Evolutionary conservation across 2,113 vertebrate species (phyloP).

Genomic region (Festucalex cinctus): DNA sequence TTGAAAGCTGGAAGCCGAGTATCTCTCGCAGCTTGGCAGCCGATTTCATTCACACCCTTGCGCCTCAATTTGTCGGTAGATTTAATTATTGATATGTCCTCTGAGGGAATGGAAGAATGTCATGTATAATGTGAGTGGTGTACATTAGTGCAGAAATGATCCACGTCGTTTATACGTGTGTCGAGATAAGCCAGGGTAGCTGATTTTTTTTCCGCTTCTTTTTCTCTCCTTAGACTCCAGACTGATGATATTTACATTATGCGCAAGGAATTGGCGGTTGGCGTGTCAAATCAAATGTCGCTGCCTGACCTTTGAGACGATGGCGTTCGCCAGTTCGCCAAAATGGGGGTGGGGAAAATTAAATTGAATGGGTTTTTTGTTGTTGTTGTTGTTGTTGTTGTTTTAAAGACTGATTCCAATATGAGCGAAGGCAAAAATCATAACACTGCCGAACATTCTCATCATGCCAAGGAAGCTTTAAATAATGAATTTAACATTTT

Average conservation of each 20-base stretch:
- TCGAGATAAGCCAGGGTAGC: background rate
- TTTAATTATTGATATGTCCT: slow-evolving; percentile 70
- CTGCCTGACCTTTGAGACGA: background rate
- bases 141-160: slow-evolving; percentile 19
- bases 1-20: background rate
- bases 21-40: slow-evolving; percentile 25
- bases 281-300: slow-evolving; percentile 8
- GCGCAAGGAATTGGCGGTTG: background rate
- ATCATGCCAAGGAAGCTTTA: background rate
- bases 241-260: slow-evolving; percentile 8
- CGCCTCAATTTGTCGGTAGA: slow-evolving; percentile 51
- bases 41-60: slow-evolving; percentile 56
- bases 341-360: background rate
- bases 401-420: background rate
- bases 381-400: too few relatives aligned
- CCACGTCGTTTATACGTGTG: background rate
- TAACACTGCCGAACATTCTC: background rate
- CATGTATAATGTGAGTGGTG: slow-evolving; percentile 39
- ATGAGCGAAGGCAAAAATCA: background rate
- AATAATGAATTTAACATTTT: background rate
- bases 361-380: background rate
- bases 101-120: slow-evolving; percentile 38
- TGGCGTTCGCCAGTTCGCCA: background rate
- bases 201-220: background rate
- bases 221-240: background rate